Evolutionary conservation across 2,888 invertebrate genomes (phyloP).

Genomic region (Lochmaea crataegi): DNA sequence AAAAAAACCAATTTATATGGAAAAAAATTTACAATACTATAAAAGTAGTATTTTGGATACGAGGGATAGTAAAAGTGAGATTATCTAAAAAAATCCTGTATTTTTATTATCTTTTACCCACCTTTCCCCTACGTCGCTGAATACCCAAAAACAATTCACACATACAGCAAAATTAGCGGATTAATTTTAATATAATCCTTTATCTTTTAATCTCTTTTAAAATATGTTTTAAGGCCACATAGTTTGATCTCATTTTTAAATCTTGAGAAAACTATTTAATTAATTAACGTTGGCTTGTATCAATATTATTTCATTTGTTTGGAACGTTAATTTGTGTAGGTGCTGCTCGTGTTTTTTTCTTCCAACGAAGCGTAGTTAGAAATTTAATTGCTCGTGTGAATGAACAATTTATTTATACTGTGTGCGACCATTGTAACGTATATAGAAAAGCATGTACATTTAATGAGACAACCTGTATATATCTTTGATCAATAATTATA

Average conservation of each 20-base stretch:
- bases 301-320: conserved; percentile 9
- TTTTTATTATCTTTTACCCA: background rate
- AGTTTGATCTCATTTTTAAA: conserved; percentile 8
- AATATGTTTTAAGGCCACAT: conserved; percentile 10
- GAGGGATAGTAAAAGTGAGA: no score
- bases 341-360: background rate
- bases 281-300: conserved; percentile 6
- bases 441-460: no score
- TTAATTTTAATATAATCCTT: conserved; percentile 1
- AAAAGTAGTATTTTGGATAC: no score
- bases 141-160: background rate
- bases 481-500: no score
- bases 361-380: background rate
- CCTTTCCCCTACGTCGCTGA: background rate
- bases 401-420: background rate
- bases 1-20: no score
- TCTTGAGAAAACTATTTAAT: conserved; percentile 9
- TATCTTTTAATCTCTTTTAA: conserved; percentile 3
- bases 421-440: no score
- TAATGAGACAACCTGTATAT: no score
- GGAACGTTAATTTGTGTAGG: background rate
- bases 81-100: no score
- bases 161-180: background rate
- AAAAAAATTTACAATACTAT: no score
- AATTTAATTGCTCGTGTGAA: conserved; percentile 3